Conservation (phyloP, 2,888 invertebrate genomes). For the Epistrophella euchroma region DNA sequence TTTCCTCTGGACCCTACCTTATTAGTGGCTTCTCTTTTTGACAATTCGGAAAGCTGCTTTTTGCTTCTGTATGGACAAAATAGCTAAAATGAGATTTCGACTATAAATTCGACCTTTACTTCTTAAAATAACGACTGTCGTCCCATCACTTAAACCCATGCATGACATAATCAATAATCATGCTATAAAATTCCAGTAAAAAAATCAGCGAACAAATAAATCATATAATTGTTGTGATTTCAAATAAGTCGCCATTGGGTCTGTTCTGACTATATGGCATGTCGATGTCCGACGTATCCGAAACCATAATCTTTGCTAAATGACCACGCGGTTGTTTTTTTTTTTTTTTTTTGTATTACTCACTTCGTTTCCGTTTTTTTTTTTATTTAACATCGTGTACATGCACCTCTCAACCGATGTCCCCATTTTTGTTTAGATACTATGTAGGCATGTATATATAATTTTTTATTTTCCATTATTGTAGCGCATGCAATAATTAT, state of each 20-base stretch:
- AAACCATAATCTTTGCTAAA: constrained; percentile 5
- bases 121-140: too few relatives aligned
- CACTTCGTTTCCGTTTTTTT: constrained; percentile 59
- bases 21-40: too few relatives aligned
- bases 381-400: constrained; percentile 47
- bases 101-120: too few relatives aligned
- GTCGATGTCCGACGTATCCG: background rate
- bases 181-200: constrained; percentile 22
- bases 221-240: constrained; percentile 21
- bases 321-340: constrained; percentile 31
- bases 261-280: constrained; percentile 44
- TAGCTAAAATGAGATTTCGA: too few relatives aligned
- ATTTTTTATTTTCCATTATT: background rate
- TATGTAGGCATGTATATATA: background rate
- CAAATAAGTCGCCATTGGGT: constrained; percentile 46
- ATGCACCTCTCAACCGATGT: constrained; percentile 11
- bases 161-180: constrained; percentile 2
- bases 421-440: background rate
- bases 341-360: constrained; percentile 39
- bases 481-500: constrained; percentile 59
- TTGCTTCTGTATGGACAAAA: too few relatives aligned
- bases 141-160: background rate
- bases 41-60: too few relatives aligned
- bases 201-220: background rate
- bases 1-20: too few relatives aligned